phyloP scores from a whole-genome alignment of 2,797 vertebrate genomes.

The Clamator glandarius region DNA sequence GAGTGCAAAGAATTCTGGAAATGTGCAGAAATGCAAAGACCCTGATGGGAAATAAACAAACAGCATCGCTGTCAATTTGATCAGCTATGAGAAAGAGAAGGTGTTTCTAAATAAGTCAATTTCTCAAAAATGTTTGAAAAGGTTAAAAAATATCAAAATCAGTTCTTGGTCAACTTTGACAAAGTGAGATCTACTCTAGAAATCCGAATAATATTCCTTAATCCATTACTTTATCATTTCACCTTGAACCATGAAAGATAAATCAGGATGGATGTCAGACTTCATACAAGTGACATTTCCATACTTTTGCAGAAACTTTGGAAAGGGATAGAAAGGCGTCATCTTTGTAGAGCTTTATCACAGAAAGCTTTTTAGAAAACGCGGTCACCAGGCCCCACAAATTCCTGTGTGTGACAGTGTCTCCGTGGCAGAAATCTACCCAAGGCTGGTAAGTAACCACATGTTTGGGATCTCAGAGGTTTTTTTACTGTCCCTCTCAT shows the following conservation, averaged over 20 bases:
- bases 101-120: not conserved
- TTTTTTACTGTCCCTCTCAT: not conserved
- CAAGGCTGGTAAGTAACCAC: rapidly evolving
- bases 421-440: not conserved
- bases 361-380: not conserved
- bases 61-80: not conserved
- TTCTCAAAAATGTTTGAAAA: not conserved
- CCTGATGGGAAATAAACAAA: not conserved
- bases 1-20: not conserved
- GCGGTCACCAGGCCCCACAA: not conserved
- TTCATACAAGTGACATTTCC: not conserved
- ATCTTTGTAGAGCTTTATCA: not conserved
- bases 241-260: not conserved
- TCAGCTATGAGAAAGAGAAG: not conserved
- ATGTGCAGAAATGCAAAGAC: not conserved
- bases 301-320: not conserved
- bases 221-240: not conserved
- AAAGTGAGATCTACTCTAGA: not conserved
- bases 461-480: not conserved
- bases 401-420: not conserved
- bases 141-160: not conserved
- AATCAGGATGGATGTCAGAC: not conserved
- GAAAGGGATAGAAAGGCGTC: not conserved
- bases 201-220: not conserved
- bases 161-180: not conserved